Conservation (phyloP, 2,113 vertebrate species). For the Cyanistes caeruleus region DNA sequence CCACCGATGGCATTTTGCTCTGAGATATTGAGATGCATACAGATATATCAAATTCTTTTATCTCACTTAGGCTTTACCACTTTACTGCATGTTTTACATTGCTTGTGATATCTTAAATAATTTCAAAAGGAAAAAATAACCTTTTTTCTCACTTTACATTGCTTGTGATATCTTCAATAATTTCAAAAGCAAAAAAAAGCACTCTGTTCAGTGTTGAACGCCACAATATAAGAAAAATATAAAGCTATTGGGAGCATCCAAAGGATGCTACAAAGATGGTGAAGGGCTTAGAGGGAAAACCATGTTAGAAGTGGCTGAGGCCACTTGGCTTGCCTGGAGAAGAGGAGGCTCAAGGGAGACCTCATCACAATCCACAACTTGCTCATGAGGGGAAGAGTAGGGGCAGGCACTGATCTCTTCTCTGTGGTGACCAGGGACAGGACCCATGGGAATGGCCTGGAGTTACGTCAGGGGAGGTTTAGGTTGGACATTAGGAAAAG, state of each 20-base stretch:
- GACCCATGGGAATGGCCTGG: neutral
- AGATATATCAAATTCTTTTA: neutral
- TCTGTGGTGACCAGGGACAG: neutral
- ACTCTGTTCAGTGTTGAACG: neutral
- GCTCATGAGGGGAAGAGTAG: rapidly evolving
- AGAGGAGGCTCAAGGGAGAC: neutral
- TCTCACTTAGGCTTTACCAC: neutral
- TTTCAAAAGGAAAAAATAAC: neutral
- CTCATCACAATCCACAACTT: neutral
- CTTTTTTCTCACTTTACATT: neutral
- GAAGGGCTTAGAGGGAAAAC: neutral
- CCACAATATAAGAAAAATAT: neutral
- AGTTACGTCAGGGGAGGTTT: neutral
- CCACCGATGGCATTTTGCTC: neutral
- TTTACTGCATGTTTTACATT: neutral
- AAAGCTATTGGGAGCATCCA: neutral
- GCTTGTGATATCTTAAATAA: neutral
- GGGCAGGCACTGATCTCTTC: too few species aligned
- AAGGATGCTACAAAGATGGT: neutral
- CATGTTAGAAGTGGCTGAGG: neutral
- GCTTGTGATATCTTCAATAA: neutral
- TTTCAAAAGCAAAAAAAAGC: neutral
- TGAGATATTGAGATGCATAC: neutral
- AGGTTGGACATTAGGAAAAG: too few species aligned
- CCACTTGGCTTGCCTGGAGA: neutral